Evolutionary conservation across 1,140 invertebrate genomes (phyloP).

Genomic region (Drosophila nannoptera): DNA sequence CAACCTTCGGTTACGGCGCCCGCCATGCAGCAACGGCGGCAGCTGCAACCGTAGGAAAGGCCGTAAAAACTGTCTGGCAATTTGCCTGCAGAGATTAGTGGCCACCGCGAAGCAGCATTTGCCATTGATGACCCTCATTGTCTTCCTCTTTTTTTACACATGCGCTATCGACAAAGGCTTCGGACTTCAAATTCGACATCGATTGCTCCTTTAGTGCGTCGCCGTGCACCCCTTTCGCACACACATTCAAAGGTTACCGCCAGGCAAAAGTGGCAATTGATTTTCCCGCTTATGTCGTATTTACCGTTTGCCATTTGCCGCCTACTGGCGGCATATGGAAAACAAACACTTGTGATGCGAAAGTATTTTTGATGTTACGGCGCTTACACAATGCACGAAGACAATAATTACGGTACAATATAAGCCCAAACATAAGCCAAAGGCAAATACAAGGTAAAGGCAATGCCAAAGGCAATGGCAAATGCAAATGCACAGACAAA

Average conservation of each 20-base stretch:
- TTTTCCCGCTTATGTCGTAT: constrained; percentile 43
- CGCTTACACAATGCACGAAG: constrained; percentile 61
- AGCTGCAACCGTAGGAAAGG: constrained; percentile 34
- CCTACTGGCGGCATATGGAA: constrained; percentile 38
- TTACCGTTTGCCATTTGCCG: constrained; percentile 25
- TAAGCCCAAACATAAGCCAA: no score
- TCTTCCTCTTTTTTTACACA: constrained; percentile 31
- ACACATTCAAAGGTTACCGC: constrained; percentile 58
- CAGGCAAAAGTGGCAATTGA: constrained; percentile 71
- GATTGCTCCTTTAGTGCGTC: constrained; percentile 13
- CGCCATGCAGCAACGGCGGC: background rate
- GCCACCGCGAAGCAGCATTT: constrained; percentile 36
- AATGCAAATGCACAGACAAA: no score
- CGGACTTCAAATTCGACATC: constrained; percentile 1
- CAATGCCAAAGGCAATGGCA: no score
- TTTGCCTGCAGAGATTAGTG: constrained; percentile 47
- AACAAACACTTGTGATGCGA: constrained; percentile 75
- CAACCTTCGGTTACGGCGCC: constrained; percentile 5
- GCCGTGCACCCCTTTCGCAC: constrained; percentile 18
- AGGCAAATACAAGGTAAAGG: constrained; percentile 48
- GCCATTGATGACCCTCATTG: constrained; percentile 54
- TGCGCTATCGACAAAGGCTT: constrained; percentile 1
- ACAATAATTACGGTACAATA: constrained; percentile 3
- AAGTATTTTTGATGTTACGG: constrained; percentile 64
- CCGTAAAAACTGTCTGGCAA: constrained; percentile 59